Evolutionary conservation across 2,888 invertebrate species (phyloP).

Genomic region (Drosophila bunnanda): DNA sequence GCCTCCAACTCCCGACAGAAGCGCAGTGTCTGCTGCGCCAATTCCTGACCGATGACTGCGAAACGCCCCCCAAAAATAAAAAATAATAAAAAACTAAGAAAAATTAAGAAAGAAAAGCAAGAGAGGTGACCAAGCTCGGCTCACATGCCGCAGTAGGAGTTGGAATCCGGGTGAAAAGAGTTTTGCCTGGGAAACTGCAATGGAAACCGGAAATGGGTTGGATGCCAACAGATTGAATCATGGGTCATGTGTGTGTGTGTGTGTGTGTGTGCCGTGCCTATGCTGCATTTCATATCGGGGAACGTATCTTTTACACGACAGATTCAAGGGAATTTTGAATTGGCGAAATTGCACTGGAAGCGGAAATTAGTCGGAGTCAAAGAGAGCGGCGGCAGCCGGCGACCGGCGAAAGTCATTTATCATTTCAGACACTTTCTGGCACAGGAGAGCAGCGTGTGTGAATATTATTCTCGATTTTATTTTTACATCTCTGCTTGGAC

Average conservation of each 20-base stretch:
- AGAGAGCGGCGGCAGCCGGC: conserved; percentile 16
- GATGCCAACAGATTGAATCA: conserved; percentile 83
- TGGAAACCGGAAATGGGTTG: conserved; percentile 81
- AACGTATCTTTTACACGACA: conserved; percentile 60
- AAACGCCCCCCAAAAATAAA: conserved; percentile 65
- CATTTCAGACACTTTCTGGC: conserved; percentile 46
- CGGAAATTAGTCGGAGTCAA: conserved; percentile 69
- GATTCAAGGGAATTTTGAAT: conserved; percentile 67
- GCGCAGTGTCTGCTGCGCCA: conserved; percentile 59
- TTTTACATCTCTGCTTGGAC: conserved; percentile 30
- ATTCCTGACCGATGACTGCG: conserved; percentile 73
- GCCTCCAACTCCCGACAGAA: conserved; percentile 41
- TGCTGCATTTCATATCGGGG: conserved; percentile 54
- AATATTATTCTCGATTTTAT: conserved; percentile 6
- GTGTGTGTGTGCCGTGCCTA: conserved; percentile 5
- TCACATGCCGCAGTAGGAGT: background rate
- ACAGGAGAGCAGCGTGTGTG: conserved; percentile 8
- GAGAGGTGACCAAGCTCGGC: conserved; percentile 33
- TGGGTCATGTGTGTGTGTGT: conserved; percentile 27
- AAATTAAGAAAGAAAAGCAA: conserved; percentile 17
- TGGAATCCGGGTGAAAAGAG: conserved; percentile 29
- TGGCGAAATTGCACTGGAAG: conserved; percentile 50
- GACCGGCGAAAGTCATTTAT: conserved; percentile 56
- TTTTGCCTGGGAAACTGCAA: conserved; percentile 57
- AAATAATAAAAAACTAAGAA: conserved; percentile 5